Conservation (phyloP, 2,113 vertebrate genomes). For the Jacana jacana region DNA sequence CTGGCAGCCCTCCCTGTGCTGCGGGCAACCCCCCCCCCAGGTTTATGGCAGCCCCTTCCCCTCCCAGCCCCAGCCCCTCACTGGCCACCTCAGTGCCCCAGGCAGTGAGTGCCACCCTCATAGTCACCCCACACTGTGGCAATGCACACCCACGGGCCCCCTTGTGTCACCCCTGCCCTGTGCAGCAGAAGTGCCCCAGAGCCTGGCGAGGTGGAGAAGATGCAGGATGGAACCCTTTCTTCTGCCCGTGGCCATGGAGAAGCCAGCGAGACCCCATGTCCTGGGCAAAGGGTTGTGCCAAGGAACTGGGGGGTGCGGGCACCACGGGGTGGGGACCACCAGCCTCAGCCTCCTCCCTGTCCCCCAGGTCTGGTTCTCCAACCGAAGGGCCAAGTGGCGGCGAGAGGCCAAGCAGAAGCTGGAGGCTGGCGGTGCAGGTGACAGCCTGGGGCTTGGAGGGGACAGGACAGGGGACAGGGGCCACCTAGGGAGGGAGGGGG, state of each 20-base stretch:
- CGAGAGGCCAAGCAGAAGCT: background rate
- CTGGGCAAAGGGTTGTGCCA: fast-evolving
- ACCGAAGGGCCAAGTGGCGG: conserved; percentile 21
- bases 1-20: fast-evolving
- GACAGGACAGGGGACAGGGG: background rate
- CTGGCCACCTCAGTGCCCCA: too few species aligned
- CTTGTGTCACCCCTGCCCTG: fast-evolving
- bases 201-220: background rate
- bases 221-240: background rate
- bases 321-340: fast-evolving
- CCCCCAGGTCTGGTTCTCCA: conserved; percentile 47
- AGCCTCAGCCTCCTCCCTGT: background rate
- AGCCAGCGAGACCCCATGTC: background rate
- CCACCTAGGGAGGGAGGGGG: fast-evolving
- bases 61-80: too few species aligned
- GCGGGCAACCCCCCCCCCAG: fast-evolving
- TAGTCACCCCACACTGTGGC: fast-evolving
- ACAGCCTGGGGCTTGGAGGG: background rate
- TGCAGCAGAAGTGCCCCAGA: fast-evolving
- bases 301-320: background rate
- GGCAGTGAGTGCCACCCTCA: background rate
- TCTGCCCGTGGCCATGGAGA: background rate
- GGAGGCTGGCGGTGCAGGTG: background rate
- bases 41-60: background rate
- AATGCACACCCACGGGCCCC: fast-evolving